Evolutionary conservation across 2,888 invertebrate genomes (phyloP).

Genomic region (Lithophane semibrunnea): DNA sequence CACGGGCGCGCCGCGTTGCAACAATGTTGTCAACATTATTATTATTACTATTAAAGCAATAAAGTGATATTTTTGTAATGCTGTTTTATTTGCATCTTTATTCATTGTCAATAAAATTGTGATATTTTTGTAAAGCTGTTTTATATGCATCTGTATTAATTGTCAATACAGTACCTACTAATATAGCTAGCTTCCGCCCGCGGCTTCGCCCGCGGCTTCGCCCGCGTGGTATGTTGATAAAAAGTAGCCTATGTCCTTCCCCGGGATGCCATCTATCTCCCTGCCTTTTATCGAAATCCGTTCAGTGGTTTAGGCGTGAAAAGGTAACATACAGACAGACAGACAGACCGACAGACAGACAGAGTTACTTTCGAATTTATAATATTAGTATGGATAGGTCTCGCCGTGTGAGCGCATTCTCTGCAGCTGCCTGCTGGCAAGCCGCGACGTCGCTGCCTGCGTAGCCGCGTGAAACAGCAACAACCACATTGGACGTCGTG

Average conservation of each 20-base stretch:
- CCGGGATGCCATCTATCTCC: too few relatives aligned
- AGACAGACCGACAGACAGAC: too few relatives aligned
- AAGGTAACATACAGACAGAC: too few relatives aligned
- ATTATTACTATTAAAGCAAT: slow-evolving; percentile 74
- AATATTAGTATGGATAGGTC: background rate
- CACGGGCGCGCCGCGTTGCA: slow-evolving; percentile 31
- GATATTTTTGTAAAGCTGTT: slow-evolving; percentile 77
- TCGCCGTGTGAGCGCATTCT: background rate
- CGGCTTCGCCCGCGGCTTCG: too few relatives aligned
- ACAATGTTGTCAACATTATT: slow-evolving; percentile 60
- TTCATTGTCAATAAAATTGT: slow-evolving; percentile 43
- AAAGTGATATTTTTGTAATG: slow-evolving; percentile 82
- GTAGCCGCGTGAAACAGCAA: too few relatives aligned
- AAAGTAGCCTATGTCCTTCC: too few relatives aligned
- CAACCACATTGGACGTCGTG: too few relatives aligned
- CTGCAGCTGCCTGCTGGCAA: background rate
- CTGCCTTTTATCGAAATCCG: too few relatives aligned
- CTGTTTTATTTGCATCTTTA: slow-evolving; percentile 53
- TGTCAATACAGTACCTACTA: background rate
- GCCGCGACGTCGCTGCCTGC: background rate
- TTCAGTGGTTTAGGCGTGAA: too few relatives aligned
- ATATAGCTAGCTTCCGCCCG: too few relatives aligned
- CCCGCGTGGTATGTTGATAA: too few relatives aligned
- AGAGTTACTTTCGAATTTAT: too few relatives aligned
- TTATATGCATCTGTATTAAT: slow-evolving; percentile 42